Conservation (phyloP, 2,888 invertebrate genomes). For the Sycophila texana region DNA sequence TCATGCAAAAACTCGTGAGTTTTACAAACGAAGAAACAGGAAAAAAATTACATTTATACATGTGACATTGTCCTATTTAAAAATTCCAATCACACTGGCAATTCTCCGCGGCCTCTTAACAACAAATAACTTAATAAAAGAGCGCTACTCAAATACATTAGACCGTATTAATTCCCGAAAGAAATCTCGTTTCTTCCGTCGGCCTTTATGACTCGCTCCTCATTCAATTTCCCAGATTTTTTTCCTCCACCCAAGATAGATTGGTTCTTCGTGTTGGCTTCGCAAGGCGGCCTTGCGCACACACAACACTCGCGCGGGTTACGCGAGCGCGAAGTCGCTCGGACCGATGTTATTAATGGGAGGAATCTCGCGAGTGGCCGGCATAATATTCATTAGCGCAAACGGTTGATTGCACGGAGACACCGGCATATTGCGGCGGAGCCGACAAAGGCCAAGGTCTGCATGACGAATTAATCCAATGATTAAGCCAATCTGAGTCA, state of each 20-base stretch:
- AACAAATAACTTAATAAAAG: slow-evolving; percentile 40
- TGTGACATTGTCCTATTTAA: background rate
- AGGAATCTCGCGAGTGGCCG: slow-evolving; percentile 60
- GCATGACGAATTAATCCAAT: slow-evolving; percentile 75
- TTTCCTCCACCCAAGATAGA: slow-evolving; percentile 29
- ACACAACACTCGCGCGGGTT: slow-evolving; percentile 53
- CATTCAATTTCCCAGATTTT: slow-evolving; percentile 44
- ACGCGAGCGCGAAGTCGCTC: slow-evolving; percentile 37
- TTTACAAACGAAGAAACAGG: background rate
- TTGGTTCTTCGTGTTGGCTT: slow-evolving; percentile 2
- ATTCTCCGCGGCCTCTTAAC: slow-evolving; percentile 26
- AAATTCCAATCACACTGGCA: slow-evolving; percentile 14
- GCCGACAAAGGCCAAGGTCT: slow-evolving; percentile 73
- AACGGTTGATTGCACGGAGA: slow-evolving; percentile 68
- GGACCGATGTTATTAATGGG: slow-evolving; percentile 72
- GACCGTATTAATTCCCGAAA: slow-evolving; percentile 25
- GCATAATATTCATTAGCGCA: slow-evolving; percentile 75
- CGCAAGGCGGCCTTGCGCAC: slow-evolving; percentile 25
- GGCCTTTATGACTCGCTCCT: slow-evolving; percentile 17
- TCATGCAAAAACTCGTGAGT: background rate
- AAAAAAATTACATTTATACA: background rate
- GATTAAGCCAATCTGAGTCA: slow-evolving; percentile 71
- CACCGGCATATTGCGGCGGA: slow-evolving; percentile 67
- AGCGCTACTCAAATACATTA: slow-evolving; percentile 15
- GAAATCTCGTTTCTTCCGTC: background rate